Percentiles rank a stretch among this genome's conserved stretches.
Conservation (phyloP, 2,113 vertebrate genomes). For the Mellivora capensis region DNA sequence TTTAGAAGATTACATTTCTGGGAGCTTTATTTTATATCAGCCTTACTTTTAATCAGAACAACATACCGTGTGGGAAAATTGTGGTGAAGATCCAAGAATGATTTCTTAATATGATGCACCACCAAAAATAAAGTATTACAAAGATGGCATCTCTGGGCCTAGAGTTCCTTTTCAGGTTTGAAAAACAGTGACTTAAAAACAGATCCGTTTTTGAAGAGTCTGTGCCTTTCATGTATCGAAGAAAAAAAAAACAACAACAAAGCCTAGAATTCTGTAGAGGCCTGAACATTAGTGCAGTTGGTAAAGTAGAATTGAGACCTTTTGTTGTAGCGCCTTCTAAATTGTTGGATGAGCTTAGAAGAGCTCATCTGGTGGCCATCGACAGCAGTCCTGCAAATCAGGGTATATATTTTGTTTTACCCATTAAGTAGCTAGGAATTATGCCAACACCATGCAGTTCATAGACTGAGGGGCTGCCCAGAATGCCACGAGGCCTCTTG, state of each 20-base stretch:
- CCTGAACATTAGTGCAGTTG: neutral
- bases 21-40: neutral
- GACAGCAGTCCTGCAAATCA: neutral
- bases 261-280: neutral
- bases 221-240: neutral
- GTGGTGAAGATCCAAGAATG: neutral
- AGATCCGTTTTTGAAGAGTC: neutral
- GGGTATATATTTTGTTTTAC: neutral
- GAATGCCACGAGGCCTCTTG: accelerated
- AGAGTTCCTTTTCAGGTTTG: neutral
- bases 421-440: neutral
- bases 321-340: neutral
- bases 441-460: neutral
- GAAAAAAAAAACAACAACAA: neutral
- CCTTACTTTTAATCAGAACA: neutral
- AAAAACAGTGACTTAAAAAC: neutral
- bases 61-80: neutral
- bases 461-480: neutral
- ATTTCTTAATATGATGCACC: neutral
- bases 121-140: neutral
- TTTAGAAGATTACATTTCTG: neutral
- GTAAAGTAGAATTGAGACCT: neutral
- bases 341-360: neutral
- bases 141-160: neutral
- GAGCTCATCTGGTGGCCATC: neutral